Evolutionary conservation across 2,797 vertebrate genomes (phyloP), one percentile per base, ranked within the genome.

Genomic region (Microctenopoma steveboyesi): DNA sequence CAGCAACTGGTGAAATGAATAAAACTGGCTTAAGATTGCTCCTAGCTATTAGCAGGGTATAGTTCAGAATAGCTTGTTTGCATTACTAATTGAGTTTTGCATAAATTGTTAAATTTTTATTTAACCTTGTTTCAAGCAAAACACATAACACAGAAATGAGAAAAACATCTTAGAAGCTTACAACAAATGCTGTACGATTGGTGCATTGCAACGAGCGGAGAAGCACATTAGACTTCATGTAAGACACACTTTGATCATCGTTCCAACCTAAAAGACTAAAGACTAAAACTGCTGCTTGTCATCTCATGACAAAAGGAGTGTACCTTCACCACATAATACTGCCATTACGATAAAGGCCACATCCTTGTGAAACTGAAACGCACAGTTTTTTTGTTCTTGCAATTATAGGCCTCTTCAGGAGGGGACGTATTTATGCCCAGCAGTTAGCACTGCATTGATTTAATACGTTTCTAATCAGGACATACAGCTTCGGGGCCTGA

Each of bases 391-490:
- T 65, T 25, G 50, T 88, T 82, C 79, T 86, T 50, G 89, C 92
- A 94, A 94, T 95, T 93, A 94, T 65, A 86, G 81, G 57, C 76
- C 82, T 87, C 90, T 94, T 94, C 91, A 93, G 85, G 76, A 84
- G 78, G 83, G 78, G 88, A 83, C 76, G 81, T 90, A 86, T 94
- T 94, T 94, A 92, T 89, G 92, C 89, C 83, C 82, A 83, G 89
- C 94, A 95, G 95, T 96, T 96, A 95, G 95, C 93, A 87, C 95
- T 95, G 95, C 97, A 98, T 98, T 97, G 97, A 99, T 98, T 98
- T 97, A 96, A 98, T 97, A 97, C 95, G 95, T 95, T 95, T 95
- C 95, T 97, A 98, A 97, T 97, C 96, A 97, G 95, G 96, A 96
- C 95, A 95, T 96, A 96, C 95, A 96, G 95, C 96, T 96, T 95